phyloP scores from a whole-genome alignment of 2,888 invertebrate species.

The Gandaritis pyraliata region DNA sequence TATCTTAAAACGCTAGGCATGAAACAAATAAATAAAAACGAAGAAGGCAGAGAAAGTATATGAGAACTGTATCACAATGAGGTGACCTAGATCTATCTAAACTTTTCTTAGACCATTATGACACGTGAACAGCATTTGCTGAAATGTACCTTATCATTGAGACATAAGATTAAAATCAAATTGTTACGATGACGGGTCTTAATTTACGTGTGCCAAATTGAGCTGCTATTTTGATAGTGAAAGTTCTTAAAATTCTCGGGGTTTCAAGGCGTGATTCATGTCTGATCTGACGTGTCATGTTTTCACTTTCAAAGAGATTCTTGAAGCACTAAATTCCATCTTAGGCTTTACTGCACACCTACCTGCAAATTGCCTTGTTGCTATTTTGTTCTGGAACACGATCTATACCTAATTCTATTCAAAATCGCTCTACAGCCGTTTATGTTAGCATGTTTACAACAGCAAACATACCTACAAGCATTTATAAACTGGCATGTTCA shows the following conservation, averaged over 20 bases:
- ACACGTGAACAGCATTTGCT: conserved; percentile 17
- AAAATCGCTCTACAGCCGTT: no score
- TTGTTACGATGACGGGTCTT: conserved; percentile 8
- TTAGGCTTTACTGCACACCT: no score
- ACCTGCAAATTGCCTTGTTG: no score
- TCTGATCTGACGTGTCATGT: conserved; percentile 1
- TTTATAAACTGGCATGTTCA: background rate
- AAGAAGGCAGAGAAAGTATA: conserved; percentile 29
- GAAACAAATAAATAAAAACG: no score
- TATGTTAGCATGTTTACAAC: no score
- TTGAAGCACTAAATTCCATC: no score
- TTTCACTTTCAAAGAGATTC: background rate
- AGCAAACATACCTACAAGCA: no score
- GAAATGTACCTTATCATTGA: conserved; percentile 14
- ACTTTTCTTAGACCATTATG: conserved; percentile 22
- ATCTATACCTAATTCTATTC: no score
- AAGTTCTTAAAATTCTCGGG: conserved; percentile 28
- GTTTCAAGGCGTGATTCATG: conserved; percentile 23
- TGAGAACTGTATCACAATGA: conserved; percentile 26
- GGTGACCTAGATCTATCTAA: conserved; percentile 37
- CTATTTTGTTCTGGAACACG: no score
- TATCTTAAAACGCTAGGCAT: background rate
- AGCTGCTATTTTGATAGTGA: conserved; percentile 40
- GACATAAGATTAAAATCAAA: conserved; percentile 25
- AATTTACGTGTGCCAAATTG: conserved; percentile 40